Base-by-base conservation (phyloP, 2,797 vertebrate genomes). In the Mastacembelus armatus region DNA sequence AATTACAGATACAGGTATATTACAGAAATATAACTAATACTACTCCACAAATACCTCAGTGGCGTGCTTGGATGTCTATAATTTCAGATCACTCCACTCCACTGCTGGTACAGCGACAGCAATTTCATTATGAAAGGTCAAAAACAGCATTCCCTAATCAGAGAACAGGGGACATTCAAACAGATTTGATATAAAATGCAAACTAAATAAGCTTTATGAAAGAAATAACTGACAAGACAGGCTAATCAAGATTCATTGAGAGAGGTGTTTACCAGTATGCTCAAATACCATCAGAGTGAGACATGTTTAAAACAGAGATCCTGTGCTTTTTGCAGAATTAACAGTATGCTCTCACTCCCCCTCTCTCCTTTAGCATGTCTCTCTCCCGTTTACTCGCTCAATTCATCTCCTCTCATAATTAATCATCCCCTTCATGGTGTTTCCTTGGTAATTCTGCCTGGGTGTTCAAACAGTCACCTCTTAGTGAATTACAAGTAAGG, bases 261-360 rank as follows among this genome's bases (percentile, higher is more conserved):
- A 60, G 79, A 85, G 78, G 85, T 85, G 77, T 76, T 80, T 78
- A 75, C 45, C 80, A 62, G 84, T 63, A 73, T 77, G 76, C 54
- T 42, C 50, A 33, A 55, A 64, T 58, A 51, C 58, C 74, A 65
- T 50, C 38, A 45, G 39, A 55, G 60, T 10, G 3, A 62, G 16
- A 40, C 66, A 50, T 4, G 32, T 74, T 81, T 40, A 61, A 69
- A 74, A 72, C 42, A 69, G 29, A 58, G 10, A 51, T 47, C 32
- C 4, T 47, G 48, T 45, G 14, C 16, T 43, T 58, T 54, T 61
- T 47, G 57, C 39, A 21, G 50, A 42, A 71, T 71, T 62, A 67
- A 52, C n/a, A 43, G 15, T 44, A 15, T 38, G 9, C 7, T 35
- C 29, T 21, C n/a, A n/a, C 38, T 61, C 29, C 18, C 11, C 33